A percentile compares a stretch with the other conserved stretches of the same genome.
Evolutionary conservation across 2,888 invertebrate species (phyloP).

Genomic region (Ceratothoa steindachneri): DNA sequence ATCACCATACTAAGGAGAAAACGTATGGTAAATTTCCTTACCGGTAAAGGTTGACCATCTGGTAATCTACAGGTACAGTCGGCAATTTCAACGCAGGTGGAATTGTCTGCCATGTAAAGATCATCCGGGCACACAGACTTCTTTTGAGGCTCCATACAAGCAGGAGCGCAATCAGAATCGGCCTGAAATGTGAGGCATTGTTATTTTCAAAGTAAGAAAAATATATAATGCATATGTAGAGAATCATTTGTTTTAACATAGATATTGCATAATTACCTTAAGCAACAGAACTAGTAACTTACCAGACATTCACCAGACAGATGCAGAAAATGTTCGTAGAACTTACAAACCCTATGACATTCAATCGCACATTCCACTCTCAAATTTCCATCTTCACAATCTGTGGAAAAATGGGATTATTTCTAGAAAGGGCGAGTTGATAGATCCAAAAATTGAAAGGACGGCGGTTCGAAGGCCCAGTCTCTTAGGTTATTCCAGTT

Average conservation of each 20-base stretch:
- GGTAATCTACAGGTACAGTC: slow-evolving; percentile 72
- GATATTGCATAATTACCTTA: not conserved
- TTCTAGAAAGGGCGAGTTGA: too few species aligned
- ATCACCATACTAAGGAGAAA: too few species aligned
- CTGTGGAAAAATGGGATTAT: slow-evolving; percentile 22
- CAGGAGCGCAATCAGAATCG: slow-evolving; percentile 54
- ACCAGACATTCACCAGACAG: slow-evolving; percentile 51
- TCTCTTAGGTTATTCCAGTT: too few species aligned
- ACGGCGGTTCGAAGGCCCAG: too few species aligned
- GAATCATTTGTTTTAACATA: not conserved
- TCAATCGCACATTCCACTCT: slow-evolving; percentile 67
- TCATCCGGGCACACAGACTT: slow-evolving; percentile 59
- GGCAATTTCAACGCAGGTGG: slow-evolving; percentile 66
- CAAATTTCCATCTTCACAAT: slow-evolving; percentile 55
- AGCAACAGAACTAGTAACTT: not conserved
- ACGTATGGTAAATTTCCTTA: too few species aligned
- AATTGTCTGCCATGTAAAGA: slow-evolving; percentile 66
- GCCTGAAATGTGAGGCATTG: slow-evolving; percentile 16
- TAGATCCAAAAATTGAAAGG: too few species aligned
- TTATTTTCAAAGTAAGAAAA: not conserved
- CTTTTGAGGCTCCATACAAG: slow-evolving; percentile 46
- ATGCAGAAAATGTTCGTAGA: slow-evolving; percentile 58
- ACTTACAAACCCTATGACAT: slow-evolving; percentile 68
- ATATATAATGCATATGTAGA: not conserved
- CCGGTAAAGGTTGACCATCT: slow-evolving; percentile 56